phyloP scores from a whole-genome alignment of 1,140 invertebrate species.

The Heliconius nattereri region DNA sequence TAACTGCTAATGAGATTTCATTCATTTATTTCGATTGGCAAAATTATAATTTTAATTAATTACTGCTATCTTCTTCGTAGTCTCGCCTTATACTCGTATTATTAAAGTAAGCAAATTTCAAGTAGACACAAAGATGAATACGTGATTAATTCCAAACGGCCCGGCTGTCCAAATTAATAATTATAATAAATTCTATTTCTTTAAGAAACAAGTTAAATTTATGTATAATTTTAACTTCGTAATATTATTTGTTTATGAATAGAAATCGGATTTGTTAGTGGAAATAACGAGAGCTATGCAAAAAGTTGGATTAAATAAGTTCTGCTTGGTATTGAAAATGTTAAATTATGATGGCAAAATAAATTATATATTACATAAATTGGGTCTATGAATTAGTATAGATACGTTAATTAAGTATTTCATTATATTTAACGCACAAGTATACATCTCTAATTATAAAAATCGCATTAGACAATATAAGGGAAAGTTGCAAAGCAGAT shows the following conservation, averaged over 20 bases:
- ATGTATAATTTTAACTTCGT: neutral
- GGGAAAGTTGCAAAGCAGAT: no score
- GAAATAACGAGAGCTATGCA: neutral
- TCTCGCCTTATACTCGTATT: neutral
- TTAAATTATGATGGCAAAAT: neutral
- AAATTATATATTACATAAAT: neutral
- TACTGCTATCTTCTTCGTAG: neutral
- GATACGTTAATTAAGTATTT: no score
- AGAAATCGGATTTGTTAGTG: neutral
- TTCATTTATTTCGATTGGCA: neutral
- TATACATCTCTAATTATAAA: no score
- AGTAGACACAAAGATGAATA: neutral
- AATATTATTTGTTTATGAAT: conserved; percentile 11
- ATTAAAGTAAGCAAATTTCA: neutral
- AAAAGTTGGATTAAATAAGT: conserved; percentile 9
- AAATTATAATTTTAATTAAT: conserved; percentile 13
- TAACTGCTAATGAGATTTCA: conserved; percentile 6
- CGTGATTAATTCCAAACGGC: neutral
- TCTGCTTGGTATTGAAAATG: neutral
- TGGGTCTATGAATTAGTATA: neutral
- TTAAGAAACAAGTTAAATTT: neutral
- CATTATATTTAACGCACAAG: no score
- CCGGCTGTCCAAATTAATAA: neutral
- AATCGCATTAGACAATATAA: no score
- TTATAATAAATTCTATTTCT: neutral